Evolutionary conservation across 2,888 invertebrate genomes (phyloP).

Genomic region (Leptopilina drosophilae): DNA sequence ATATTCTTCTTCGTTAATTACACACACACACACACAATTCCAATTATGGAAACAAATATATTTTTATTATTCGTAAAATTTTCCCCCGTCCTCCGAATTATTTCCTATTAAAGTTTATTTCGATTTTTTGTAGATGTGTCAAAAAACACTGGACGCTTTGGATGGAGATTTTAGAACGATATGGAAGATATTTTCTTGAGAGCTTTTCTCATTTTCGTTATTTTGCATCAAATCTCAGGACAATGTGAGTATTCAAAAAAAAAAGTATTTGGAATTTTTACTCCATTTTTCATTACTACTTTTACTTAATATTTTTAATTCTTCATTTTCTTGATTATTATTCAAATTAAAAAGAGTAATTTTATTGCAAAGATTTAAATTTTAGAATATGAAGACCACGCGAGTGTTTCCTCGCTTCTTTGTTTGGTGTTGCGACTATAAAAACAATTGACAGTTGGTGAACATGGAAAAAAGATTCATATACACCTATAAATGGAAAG

Average conservation of each 20-base stretch:
- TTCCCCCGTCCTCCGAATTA: too few species aligned
- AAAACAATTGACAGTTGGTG: neutral
- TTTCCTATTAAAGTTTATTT: neutral
- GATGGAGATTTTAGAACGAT: constrained; percentile 71
- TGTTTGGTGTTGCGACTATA: too few species aligned
- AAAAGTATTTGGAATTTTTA: too few species aligned
- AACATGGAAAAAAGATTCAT: neutral
- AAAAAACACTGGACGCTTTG: constrained; percentile 62
- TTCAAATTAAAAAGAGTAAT: too few species aligned
- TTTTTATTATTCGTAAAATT: too few species aligned
- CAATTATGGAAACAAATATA: neutral
- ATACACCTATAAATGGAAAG: neutral
- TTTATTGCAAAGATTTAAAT: too few species aligned
- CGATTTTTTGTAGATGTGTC: constrained; percentile 65
- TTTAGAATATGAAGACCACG: too few species aligned
- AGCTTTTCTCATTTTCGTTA: constrained; percentile 65
- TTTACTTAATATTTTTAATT: neutral
- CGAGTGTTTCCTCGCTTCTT: too few species aligned
- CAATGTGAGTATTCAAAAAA: constrained; percentile 63
- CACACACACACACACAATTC: neutral
- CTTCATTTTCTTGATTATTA: too few species aligned
- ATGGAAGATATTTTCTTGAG: constrained; percentile 69
- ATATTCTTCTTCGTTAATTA: constrained; percentile 13
- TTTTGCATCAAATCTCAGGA: constrained; percentile 61
- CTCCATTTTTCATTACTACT: too few species aligned